A percentile compares a stretch with the other conserved stretches of the same genome.
Evolutionary conservation across 1,140 invertebrate species (phyloP).

Genomic region (Drosophila guanche): DNA sequence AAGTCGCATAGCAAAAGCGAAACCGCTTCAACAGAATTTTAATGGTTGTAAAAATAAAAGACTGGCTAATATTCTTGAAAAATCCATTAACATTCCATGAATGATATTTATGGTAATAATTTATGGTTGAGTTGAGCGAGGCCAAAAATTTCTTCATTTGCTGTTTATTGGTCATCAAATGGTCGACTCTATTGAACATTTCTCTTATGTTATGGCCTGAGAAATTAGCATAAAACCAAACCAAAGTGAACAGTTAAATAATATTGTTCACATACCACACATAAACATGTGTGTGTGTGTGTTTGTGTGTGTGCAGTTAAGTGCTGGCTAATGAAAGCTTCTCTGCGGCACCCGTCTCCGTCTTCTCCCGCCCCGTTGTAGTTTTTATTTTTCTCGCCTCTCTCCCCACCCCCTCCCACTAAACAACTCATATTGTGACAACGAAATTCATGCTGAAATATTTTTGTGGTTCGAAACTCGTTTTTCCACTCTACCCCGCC

Average conservation of each 20-base stretch:
- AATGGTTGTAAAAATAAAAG: conserved; percentile 2
- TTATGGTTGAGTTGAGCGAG: background rate
- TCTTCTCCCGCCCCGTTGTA: conserved; percentile 13
- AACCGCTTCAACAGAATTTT: too few relatives aligned
- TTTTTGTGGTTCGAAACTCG: conserved; percentile 56
- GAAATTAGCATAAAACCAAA: conserved; percentile 70
- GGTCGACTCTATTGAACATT: conserved; percentile 24
- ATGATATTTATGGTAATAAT: background rate
- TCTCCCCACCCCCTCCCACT: conserved; percentile 38
- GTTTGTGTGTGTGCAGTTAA: conserved; percentile 58
- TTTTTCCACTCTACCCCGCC: conserved; percentile 44
- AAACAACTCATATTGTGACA: conserved; percentile 61
- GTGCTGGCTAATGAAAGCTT: conserved; percentile 73
- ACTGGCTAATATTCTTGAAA: background rate
- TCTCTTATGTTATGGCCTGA: conserved; percentile 40
- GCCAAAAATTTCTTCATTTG: conserved; percentile 21
- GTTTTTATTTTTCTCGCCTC: conserved; percentile 31
- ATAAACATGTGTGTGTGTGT: conserved; percentile 3
- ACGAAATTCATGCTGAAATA: conserved; percentile 80
- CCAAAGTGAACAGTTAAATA: conserved; percentile 78
- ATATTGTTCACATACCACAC: conserved; percentile 57
- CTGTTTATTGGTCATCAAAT: conserved; percentile 45
- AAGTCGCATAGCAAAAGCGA: too few relatives aligned
- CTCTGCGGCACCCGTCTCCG: conserved; percentile 30
- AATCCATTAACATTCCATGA: conserved; percentile 15